Conservation (phyloP, 2,797 vertebrate species). For the Pangasius macronema region DNA sequence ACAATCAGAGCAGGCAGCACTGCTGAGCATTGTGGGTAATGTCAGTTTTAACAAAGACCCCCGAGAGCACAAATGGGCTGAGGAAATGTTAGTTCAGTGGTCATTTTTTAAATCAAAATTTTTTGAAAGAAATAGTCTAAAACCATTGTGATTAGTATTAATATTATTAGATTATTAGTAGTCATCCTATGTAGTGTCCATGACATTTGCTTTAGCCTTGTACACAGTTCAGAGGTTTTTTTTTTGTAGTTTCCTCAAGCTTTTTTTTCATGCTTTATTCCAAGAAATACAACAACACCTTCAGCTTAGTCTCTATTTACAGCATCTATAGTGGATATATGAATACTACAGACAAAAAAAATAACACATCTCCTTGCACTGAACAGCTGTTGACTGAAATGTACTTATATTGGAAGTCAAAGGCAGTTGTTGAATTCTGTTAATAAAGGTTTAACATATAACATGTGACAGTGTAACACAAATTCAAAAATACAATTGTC, state of each 20-base stretch:
- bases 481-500: background rate
- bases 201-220: background rate
- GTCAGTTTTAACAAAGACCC: conserved; percentile 66
- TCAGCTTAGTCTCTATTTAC: background rate
- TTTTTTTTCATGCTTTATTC: background rate
- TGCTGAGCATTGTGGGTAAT: conserved; percentile 71
- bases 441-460: background rate
- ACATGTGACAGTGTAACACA: background rate
- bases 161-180: background rate
- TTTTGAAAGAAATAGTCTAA: background rate
- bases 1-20: conserved; percentile 52
- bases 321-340: too few species aligned
- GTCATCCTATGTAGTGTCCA: background rate
- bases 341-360: background rate
- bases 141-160: background rate
- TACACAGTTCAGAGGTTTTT: background rate
- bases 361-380: background rate
- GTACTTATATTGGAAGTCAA: background rate
- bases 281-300: background rate
- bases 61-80: conserved; percentile 58
- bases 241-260: background rate
- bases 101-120: background rate
- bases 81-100: background rate
- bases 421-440: background rate
- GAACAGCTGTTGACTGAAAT: background rate